phyloP scores from a whole-genome alignment of 1,140 invertebrate genomes.

The Battus philenor region DNA sequence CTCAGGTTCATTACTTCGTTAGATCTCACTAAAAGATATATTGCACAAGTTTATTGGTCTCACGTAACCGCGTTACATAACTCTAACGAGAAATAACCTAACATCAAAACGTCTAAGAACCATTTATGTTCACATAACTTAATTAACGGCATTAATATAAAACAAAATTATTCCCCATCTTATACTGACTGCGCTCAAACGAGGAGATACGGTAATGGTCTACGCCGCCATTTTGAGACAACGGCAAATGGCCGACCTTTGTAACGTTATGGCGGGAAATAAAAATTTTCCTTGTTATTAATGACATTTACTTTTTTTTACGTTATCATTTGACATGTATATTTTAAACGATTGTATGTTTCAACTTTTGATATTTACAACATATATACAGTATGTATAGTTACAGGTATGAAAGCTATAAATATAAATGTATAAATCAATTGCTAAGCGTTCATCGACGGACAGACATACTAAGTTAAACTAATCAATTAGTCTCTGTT shows the following conservation, averaged over 20 bases:
- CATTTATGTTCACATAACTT: slow-evolving; percentile 22
- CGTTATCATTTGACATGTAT: too few species aligned
- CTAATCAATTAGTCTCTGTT: too few species aligned
- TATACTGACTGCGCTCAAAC: slow-evolving; percentile 21
- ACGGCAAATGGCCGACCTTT: slow-evolving; percentile 27
- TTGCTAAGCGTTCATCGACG: too few species aligned
- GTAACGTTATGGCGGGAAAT: slow-evolving; percentile 22
- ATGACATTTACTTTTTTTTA: too few species aligned
- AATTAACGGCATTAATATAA: slow-evolving; percentile 26
- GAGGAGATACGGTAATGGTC: slow-evolving; percentile 28
- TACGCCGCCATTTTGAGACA: slow-evolving; percentile 32
- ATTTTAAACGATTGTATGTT: too few species aligned
- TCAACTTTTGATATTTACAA: too few species aligned
- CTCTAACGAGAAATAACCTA: slow-evolving; percentile 8
- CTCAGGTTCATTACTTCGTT: too few species aligned
- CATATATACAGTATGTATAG: too few species aligned
- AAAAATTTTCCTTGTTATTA: slow-evolving; percentile 6
- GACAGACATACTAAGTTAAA: too few species aligned
- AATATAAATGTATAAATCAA: too few species aligned
- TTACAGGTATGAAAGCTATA: too few species aligned
- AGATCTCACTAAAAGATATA: slow-evolving; percentile 19
- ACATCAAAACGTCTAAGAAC: slow-evolving; percentile 14
- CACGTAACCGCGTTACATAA: slow-evolving; percentile 3
- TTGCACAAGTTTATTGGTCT: slow-evolving; percentile 19
- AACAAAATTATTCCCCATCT: slow-evolving; percentile 25